Base-by-base conservation (phyloP, 2,888 invertebrate genomes). In the Acleris holmiana region DNA sequence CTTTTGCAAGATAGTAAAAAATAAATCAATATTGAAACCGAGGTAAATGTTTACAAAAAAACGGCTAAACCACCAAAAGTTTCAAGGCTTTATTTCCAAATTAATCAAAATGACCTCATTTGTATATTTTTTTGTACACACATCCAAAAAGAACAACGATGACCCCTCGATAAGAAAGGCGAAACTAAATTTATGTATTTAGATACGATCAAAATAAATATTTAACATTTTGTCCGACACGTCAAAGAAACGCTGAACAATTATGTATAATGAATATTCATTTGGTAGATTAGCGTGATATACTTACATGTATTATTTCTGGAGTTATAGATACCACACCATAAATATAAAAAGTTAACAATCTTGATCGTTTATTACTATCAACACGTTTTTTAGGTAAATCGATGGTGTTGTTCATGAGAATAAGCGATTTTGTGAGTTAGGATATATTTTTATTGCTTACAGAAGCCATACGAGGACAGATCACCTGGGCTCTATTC, bases 201-300 rank as follows among this genome's bases (percentile, higher is more conserved):
- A 29, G 65, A 65, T 65, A 65, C 35, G n/a, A 65, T 65, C 65
- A 55, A 48, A 55, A 60, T 65, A 55, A 65, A 65, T 65, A 65
- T 65, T 65, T 50, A 60, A 60, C 65, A 40, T 55, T 65, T 49
- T 54, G 65, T 65, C 49, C 10, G 23, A 65, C 60, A 65, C 55
- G 55, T 60, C 54, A 60, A 55, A 65, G 65, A 60, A 60, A 65
- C 60, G 49, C 49, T 65, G 21, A 65, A 47, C 71, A 72, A 73
- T 75, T 73, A 73, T 74, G 67, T 69, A 21, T 62, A 69, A 75
- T 79, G 76, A 79, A 79, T 79, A 78, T 79, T 73, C 75, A 78
- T 76, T 46, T 19, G 19, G 41, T n/a, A 70, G 69, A 75, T 76
- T 73, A 74, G 70, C 68, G 66, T 69, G 71, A 70, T 74, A 72